These are phyloP conservation scores for Glaucopsyche alexis DNA, from an alignment of 2,888 invertebrate genomes.

Conservation along the genomic window DNA sequence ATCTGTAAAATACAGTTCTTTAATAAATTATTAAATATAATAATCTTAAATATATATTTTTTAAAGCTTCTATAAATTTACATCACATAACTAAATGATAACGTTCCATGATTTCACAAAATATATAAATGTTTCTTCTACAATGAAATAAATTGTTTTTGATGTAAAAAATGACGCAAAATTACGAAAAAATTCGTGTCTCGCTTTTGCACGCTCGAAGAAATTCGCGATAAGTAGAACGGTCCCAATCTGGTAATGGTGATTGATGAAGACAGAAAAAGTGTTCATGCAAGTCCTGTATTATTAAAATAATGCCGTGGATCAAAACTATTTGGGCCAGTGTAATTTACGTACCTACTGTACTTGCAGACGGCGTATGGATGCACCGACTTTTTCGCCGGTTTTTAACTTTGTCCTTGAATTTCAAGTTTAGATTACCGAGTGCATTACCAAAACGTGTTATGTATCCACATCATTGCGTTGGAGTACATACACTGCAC, in stretches of 20 bases:
- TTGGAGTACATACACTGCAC: constrained; percentile 31
- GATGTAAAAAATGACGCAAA: not conserved
- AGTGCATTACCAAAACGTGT: constrained; percentile 55
- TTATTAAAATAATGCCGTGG: constrained; percentile 26
- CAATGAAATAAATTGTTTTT: not conserved
- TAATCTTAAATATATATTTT: too few relatives aligned
- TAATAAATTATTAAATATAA: too few relatives aligned
- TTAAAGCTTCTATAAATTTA: too few relatives aligned
- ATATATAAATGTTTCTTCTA: not conserved
- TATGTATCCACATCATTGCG: constrained; percentile 41
- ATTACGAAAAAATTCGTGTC: constrained; percentile 1
- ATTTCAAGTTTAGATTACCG: constrained; percentile 76
- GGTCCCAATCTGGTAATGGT: constrained; percentile 13
- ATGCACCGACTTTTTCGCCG: constrained; percentile 69
- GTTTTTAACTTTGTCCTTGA: constrained; percentile 74
- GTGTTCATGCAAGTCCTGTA: not conserved
- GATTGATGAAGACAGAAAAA: constrained; percentile 16
- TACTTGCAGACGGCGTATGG: constrained; percentile 70
- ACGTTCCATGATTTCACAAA: not conserved
- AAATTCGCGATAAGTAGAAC: constrained; percentile 16
- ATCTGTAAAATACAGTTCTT: too few relatives aligned
- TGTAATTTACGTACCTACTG: constrained; percentile 47
- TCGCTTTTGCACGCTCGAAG: constrained; percentile 4
- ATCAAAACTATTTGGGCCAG: constrained; percentile 41
- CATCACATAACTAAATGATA: too few relatives aligned